Percentiles rank a stretch among this genome's conserved stretches.
phyloP scores from a whole-genome alignment of 1,140 invertebrate species.

The Mycetomoellerius zeteki region DNA sequence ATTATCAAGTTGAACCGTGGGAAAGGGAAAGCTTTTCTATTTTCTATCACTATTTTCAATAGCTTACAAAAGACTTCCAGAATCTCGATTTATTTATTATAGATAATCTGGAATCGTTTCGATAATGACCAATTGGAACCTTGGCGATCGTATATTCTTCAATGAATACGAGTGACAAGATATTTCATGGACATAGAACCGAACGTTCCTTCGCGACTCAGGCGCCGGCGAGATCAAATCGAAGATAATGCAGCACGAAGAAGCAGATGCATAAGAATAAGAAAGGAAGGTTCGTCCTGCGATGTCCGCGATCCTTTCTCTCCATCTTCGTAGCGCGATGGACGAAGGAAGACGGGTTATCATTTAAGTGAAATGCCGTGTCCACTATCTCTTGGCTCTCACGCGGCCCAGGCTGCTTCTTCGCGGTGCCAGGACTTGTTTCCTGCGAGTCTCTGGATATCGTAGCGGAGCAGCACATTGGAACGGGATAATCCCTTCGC shows the following conservation, averaged over 20 bases:
- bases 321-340: constrained; percentile 47
- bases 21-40: constrained; percentile 65
- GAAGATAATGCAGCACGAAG: constrained; percentile 62
- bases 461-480: constrained; percentile 40
- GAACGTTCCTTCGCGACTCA: constrained; percentile 43
- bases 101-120: neutral
- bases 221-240: constrained; percentile 62
- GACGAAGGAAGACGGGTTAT: constrained; percentile 81
- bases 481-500: constrained; percentile 72
- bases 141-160: neutral
- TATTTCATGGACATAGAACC: neutral
- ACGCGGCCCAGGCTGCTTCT: constrained; percentile 62
- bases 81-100: constrained; percentile 21
- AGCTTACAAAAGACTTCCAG: neutral
- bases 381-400: constrained; percentile 85
- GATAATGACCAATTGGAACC: neutral
- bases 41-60: constrained; percentile 10
- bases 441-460: constrained; percentile 70
- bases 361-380: constrained; percentile 87
- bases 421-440: constrained; percentile 67
- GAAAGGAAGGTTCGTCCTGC: constrained; percentile 44
- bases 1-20: constrained; percentile 67
- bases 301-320: constrained; percentile 20
- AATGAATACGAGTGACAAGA: constrained; percentile 7
- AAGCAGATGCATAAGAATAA: constrained; percentile 51